A percentile compares a stretch with the other conserved stretches of the same genome.
phyloP scores from a whole-genome alignment of 2,113 vertebrate species.

The Lasiurus cinereus region DNA sequence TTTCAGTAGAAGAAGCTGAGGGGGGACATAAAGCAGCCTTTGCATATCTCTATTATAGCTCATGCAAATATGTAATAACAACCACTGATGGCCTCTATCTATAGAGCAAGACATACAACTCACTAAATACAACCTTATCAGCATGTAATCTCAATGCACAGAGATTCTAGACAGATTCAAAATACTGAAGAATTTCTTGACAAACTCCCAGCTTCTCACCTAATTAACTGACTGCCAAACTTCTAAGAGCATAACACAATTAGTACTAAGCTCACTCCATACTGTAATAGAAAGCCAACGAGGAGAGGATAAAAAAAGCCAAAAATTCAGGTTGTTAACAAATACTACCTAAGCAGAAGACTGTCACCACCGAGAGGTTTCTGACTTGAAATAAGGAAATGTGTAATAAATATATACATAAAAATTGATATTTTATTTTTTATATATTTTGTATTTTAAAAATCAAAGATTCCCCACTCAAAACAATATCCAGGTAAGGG shows the following conservation, averaged over 20 bases:
- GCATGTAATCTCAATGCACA: conserved; percentile 37
- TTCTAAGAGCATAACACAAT: neutral
- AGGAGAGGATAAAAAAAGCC: neutral
- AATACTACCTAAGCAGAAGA: neutral
- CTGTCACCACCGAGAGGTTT: neutral
- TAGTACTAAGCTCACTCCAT: neutral
- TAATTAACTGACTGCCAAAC: neutral
- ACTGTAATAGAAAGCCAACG: neutral
- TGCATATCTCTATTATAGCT: conserved; percentile 19
- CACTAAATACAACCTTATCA: neutral
- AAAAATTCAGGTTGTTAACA: neutral
- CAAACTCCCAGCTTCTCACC: neutral
- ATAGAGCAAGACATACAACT: conserved; percentile 22
- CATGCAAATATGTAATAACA: conserved; percentile 46
- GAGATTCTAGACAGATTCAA: conserved; percentile 37
- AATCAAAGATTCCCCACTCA: neutral
- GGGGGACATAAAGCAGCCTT: neutral
- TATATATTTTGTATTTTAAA: too few relatives aligned
- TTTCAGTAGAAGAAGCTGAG: conserved; percentile 47
- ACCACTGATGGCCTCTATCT: neutral
- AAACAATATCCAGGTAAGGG: neutral
- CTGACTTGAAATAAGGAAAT: neutral
- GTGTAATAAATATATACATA: neutral
- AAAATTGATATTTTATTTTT: neutral
- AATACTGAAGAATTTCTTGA: conserved; percentile 36